These are phyloP conservation scores for Cinara cedri DNA, from an alignment of 2,888 invertebrate genomes.

Conservation along the genomic window DNA sequence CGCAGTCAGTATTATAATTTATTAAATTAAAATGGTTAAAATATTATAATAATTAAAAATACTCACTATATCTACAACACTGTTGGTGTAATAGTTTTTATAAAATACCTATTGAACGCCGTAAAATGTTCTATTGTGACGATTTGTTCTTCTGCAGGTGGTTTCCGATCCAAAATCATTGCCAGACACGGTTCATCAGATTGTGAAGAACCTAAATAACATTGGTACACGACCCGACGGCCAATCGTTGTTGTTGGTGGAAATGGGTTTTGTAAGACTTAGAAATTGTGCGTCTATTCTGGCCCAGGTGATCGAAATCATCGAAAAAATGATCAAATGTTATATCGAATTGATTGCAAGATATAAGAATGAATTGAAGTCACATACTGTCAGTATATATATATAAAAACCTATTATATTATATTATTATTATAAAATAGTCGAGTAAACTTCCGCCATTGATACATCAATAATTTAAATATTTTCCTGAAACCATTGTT, in stretches of 20 bases:
- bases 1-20: background rate
- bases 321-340: slow-evolving; percentile 1
- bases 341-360: slow-evolving; percentile 30
- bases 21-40: background rate
- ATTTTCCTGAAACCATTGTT: too few species aligned
- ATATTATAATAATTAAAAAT: too few species aligned
- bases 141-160: slow-evolving; percentile 11
- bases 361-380: background rate
- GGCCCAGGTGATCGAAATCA: background rate
- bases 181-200: slow-evolving; percentile 4
- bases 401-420: background rate
- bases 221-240: background rate
- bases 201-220: slow-evolving; percentile 32
- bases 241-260: slow-evolving; percentile 38
- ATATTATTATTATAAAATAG: too few species aligned
- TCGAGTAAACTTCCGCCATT: too few species aligned
- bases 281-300: background rate
- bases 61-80: too few species aligned
- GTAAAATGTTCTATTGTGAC: background rate
- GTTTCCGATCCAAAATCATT: slow-evolving; percentile 31
- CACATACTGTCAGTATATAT: slow-evolving; percentile 26
- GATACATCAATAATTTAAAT: too few species aligned
- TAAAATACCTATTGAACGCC: background rate
- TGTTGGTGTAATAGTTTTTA: too few species aligned
- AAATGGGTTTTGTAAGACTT: slow-evolving; percentile 23